Conservation (phyloP, 2,113 vertebrate species). For the Lampris megalopsis region DNA sequence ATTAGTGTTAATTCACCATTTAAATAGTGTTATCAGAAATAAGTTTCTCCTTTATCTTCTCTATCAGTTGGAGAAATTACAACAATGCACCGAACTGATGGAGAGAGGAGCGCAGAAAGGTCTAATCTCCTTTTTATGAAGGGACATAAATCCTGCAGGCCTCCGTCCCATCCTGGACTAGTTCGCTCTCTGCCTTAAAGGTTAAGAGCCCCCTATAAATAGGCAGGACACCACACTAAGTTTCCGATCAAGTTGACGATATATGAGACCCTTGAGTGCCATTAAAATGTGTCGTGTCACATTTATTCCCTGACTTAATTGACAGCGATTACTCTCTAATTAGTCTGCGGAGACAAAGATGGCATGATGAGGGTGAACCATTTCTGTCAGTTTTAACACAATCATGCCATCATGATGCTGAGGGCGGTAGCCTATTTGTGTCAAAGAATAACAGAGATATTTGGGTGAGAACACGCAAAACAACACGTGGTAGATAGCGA, state of each 20-base stretch:
- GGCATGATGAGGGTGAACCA: constrained; percentile 63
- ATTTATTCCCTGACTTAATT: constrained; percentile 71
- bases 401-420: constrained; percentile 23
- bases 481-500: constrained; percentile 4
- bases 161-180: constrained; percentile 45
- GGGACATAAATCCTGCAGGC: constrained; percentile 66
- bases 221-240: constrained; percentile 67
- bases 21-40: constrained; percentile 33
- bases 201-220: constrained; percentile 72
- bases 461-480: constrained; percentile 20
- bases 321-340: constrained; percentile 74
- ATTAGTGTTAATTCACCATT: constrained; percentile 38
- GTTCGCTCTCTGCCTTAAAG: constrained; percentile 63
- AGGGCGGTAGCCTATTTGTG: constrained; percentile 50
- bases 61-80: constrained; percentile 57
- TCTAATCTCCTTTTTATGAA: constrained; percentile 68
- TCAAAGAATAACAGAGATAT: constrained; percentile 25
- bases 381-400: constrained; percentile 62
- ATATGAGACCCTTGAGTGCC: constrained; percentile 51
- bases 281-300: constrained; percentile 68
- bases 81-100: constrained; percentile 42
- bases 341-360: constrained; percentile 68
- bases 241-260: constrained; percentile 66
- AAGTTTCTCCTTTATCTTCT: constrained; percentile 46
- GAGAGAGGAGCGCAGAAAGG: constrained; percentile 36